Conservation (phyloP, 2,797 vertebrate species). For the Liasis olivaceus region DNA sequence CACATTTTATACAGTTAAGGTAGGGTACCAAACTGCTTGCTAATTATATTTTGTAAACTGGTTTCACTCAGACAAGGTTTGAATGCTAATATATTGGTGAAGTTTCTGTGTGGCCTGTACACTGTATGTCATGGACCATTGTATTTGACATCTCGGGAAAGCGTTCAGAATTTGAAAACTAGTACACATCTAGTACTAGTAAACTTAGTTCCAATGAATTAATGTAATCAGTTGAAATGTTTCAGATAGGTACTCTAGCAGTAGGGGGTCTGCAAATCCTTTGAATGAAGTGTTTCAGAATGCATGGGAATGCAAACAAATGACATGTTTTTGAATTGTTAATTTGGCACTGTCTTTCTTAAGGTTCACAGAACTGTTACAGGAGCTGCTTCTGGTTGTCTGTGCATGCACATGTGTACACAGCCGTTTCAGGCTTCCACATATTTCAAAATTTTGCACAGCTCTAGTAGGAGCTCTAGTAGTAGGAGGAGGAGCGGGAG, state of each 20-base stretch:
- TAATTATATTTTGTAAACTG: slow-evolving; percentile 59
- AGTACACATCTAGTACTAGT: not conserved
- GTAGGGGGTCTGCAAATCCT: not conserved
- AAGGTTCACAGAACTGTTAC: not conserved
- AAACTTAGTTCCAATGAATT: not conserved
- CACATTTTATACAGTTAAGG: slow-evolving; percentile 58
- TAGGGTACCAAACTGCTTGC: slow-evolving; percentile 52
- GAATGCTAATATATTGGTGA: not conserved
- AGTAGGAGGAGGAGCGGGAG: too few species aligned
- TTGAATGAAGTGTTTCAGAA: not conserved
- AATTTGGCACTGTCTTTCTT: not conserved
- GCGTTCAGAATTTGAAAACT: not conserved
- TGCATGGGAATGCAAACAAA: not conserved
- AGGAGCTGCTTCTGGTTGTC: not conserved
- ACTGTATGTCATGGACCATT: not conserved
- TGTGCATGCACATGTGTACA: not conserved
- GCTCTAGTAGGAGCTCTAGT: too few species aligned
- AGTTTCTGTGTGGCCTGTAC: not conserved
- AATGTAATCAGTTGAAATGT: not conserved
- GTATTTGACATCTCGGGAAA: not conserved
- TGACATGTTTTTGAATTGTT: not conserved
- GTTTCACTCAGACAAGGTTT: slow-evolving; percentile 51
- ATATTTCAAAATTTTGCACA: not conserved
- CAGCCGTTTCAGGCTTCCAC: not conserved
- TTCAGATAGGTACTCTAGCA: not conserved